Evolutionary conservation across 2,797 vertebrate species (phyloP), one percentile per base, ranked within the genome.

Genomic region (Chanos chanos): DNA sequence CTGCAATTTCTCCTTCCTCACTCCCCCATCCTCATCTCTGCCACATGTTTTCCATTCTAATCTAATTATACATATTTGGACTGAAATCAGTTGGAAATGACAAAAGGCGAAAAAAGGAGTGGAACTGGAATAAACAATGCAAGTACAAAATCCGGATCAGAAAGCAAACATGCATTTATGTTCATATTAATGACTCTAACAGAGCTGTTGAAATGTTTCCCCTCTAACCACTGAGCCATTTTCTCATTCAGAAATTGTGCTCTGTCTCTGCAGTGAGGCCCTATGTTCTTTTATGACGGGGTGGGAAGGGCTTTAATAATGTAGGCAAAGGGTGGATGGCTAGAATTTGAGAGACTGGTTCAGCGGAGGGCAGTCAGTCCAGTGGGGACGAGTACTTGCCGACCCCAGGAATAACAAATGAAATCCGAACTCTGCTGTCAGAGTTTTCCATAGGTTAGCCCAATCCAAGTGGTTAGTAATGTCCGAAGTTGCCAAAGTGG

Each of bases 41-140:
- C 41, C 72, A 74, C 61, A 64, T 71, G 72, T 64, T 71, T 71
- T 64, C 56, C 62, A 71, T 74, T 74, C 67, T 61, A 68, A 71
- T 61, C 56, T 63, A 71, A 68, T 71, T 68, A 68, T 64, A 61
- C 59, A 44, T 52, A 63, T 66, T 73, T 66, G 66, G 63, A 63
- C 47, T 63, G 59, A 54, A 66, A 57, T 66, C 66, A 66, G 52
- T 55, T 66, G 66, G 58, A 73, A 60, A 64, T 70, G 63, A 68
- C 68, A 61, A 51, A 50, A 19, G 21, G 8, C 24, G 43, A 62
- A 58, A 33, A 41, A 55, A 51, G 37, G 36, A 63, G 37, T 33
- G 41, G 44, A 13, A 59, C n/a, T 64, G 56, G 56, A 61, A 64
- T 66, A 68, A 71, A 74, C 64, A 64, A 71, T 54, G 48, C 60